These are phyloP conservation scores for Cydia splendana DNA, from an alignment of 1,140 invertebrate species.

Conservation along the genomic window DNA sequence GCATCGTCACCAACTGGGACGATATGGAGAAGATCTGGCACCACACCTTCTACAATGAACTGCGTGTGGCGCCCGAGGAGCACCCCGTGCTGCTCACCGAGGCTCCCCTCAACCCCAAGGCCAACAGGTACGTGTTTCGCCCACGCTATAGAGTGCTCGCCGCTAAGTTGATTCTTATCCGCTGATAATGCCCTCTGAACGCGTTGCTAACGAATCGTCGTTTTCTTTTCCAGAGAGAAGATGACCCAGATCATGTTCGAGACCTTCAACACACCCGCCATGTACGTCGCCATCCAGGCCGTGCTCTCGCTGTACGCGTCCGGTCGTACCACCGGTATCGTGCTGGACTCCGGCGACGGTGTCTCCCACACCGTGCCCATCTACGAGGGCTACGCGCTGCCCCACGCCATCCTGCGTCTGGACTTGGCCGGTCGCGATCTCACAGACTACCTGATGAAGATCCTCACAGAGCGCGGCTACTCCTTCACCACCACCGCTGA, in stretches of 20 bases:
- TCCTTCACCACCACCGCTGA: slow-evolving; percentile 92
- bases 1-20: slow-evolving; percentile 98
- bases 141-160: too few relatives aligned
- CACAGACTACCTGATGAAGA: slow-evolving; percentile 95
- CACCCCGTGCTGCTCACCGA: slow-evolving; percentile 95
- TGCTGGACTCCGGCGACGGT: slow-evolving; percentile 93
- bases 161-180: neutral
- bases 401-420: slow-evolving; percentile 92
- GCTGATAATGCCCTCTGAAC: slow-evolving; percentile 1
- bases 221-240: slow-evolving; percentile 81
- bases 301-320: slow-evolving; percentile 92
- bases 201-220: slow-evolving; percentile 31
- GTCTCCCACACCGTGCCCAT: slow-evolving; percentile 94
- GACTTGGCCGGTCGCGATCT: slow-evolving; percentile 94
- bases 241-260: slow-evolving; percentile 90
- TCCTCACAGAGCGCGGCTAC: slow-evolving; percentile 93
- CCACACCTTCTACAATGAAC: slow-evolving; percentile 92
- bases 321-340: slow-evolving; percentile 95
- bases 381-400: slow-evolving; percentile 93
- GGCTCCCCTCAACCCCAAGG: slow-evolving; percentile 95
- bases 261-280: slow-evolving; percentile 90
- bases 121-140: slow-evolving; percentile 82
- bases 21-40: slow-evolving; percentile 97
- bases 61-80: slow-evolving; percentile 95
- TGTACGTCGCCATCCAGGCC: slow-evolving; percentile 94